Evolutionary conservation across 2,888 invertebrate genomes (phyloP).

Genomic region (Podabrus alpinus): DNA sequence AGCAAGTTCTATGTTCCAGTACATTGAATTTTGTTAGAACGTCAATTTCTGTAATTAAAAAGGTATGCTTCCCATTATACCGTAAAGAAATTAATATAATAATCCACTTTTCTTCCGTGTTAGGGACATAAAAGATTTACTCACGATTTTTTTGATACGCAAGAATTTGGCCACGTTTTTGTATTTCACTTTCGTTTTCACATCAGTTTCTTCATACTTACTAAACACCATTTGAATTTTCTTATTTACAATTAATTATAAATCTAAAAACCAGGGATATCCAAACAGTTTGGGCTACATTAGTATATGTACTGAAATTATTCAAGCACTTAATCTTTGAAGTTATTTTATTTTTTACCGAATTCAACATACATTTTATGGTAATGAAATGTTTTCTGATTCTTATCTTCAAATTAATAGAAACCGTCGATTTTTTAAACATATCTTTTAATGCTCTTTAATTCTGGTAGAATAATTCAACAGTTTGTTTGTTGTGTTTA

Average conservation of each 20-base stretch:
- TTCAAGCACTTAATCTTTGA: not conserved
- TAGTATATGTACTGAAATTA: not conserved
- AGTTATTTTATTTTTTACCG: not conserved
- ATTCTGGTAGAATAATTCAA: not conserved
- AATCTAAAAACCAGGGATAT: not conserved
- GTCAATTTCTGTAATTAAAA: not conserved
- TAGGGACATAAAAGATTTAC: not conserved
- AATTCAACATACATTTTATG: not conserved
- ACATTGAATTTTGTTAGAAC: slow-evolving; percentile 6
- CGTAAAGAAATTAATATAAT: not conserved
- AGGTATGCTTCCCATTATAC: not conserved
- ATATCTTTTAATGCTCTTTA: not conserved
- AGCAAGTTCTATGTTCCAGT: slow-evolving; percentile 14
- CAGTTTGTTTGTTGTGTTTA: not conserved
- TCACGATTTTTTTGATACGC: not conserved
- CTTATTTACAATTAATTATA: not conserved
- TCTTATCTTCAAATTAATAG: not conserved
- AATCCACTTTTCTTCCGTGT: not conserved
- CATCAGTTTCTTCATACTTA: not conserved
- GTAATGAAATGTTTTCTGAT: not conserved
- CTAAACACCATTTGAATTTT: not conserved
- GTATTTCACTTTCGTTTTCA: not conserved
- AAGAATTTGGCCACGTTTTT: not conserved
- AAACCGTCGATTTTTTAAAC: not conserved
- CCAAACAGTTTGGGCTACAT: not conserved